Base-by-base conservation (phyloP, 2,113 vertebrate genomes). In the Ciconia maguari region DNA sequence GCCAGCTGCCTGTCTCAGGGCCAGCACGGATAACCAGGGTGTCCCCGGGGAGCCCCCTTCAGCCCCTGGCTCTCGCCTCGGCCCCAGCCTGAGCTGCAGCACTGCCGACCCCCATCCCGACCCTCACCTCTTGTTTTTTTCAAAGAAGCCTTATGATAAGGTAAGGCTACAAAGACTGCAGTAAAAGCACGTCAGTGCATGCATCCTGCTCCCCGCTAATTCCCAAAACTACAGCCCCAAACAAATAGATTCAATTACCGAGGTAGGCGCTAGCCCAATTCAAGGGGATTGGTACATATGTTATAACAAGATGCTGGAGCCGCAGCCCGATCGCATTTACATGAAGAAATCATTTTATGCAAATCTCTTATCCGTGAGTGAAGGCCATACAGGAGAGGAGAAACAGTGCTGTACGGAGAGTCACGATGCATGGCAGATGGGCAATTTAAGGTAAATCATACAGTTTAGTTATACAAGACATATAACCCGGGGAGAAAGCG, bases 361-460 rank as follows among this genome's bases (percentile, higher is more conserved):
- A 96, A 96, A 97, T 95, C 64, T 82, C 83, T 38, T 41, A 48
- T 84, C 65, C 81, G 42, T 0, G 5, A 86, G 55, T 21, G 27
- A 94, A 66, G 68, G 71, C 66, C 27, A 1, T 27, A 42, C 46
- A 76, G 82, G 74, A 94, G 48, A 91, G 75, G 4, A 93, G 72
- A 86, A 89, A 38, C 16, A 24, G 72, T 13, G 3, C 32, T 36
- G 61, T 4, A 36, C 0, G 1, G 57, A 83, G 76, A 94, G 60
- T 80, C 74, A 49, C 0, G 1, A 71, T 78, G 90, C 83, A 36
- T 15, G 36, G 79, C 93, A 89, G 84, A 96, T 44, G 65, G 80
- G 94, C 80, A 96, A 89, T 96, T 90, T 92, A 94, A 94, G 89
- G 74, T 89, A 94, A 97, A 96, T 96, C 79, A 90, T 4, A 84